Evolutionary conservation across 2,888 invertebrate genomes (phyloP), one percentile per base, ranked within the genome.

Genomic region (Zaprionus obscuricornis): DNA sequence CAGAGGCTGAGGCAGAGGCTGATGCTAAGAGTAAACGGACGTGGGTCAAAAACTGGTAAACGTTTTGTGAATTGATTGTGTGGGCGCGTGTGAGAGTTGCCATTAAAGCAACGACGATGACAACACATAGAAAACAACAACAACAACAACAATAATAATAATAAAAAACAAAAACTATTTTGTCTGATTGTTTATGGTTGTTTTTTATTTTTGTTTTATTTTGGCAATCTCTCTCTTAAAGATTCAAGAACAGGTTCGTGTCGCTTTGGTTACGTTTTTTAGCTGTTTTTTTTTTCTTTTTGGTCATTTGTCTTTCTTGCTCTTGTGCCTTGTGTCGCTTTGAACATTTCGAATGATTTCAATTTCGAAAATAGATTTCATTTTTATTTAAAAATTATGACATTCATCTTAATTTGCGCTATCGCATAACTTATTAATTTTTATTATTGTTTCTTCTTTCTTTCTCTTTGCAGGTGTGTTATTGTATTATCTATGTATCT

Each of bases 311-410:
- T 2, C 7, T 18, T 37, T 52, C n/a, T 27, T 34, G 54, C 37
- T 14, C 36, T 26, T 39, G 22, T 49, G 18, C 37, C 58, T 24
- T 24, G 40, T 59, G 46, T 54, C 17, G 27, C 24, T 13, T 33
- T 36, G 33, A 13, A 14, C 7, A 20, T 27, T 31, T 34, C 46
- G 10, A 26, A 5, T 51, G 29, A 37, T 37, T 37, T 49, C 31
- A 56, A 52, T 46, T 49, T 73, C 33, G 65, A 85, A 81, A 81
- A 83, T 85, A 74, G 81, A 79, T 81, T 83, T 85, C 34, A 57
- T 74, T 83, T 79, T 82, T 78, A 85, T 86, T 72, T 62, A 55
- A 86, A n/a, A 86, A 83, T 86, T 85, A 85, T 86, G 84, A 86
- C 87, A 84, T 86, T 86, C 77, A 86, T 83, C 85, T 85, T 83